Conservation (phyloP, 2,797 vertebrate genomes). For the Valencia hispanica region DNA sequence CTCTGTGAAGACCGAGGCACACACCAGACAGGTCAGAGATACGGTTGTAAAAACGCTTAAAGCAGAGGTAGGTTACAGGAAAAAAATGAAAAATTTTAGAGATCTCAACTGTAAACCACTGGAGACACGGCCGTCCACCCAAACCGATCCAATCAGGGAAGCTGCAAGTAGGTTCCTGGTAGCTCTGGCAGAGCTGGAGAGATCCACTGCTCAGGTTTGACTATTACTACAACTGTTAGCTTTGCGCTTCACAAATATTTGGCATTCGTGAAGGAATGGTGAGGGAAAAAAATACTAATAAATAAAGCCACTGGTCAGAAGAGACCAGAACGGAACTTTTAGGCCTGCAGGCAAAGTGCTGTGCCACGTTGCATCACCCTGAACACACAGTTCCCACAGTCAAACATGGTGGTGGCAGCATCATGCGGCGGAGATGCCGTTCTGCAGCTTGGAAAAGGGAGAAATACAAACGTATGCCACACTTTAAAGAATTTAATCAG, state of each 20-base stretch:
- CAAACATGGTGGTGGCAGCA: background rate
- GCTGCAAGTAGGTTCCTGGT: too few species aligned
- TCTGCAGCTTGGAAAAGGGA: background rate
- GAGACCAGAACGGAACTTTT: too few species aligned
- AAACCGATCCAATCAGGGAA: too few species aligned
- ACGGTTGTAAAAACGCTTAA: too few species aligned
- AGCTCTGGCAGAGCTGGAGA: too few species aligned
- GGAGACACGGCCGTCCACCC: too few species aligned
- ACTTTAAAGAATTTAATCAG: background rate
- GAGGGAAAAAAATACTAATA: background rate
- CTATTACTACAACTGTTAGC: background rate
- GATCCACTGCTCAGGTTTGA: background rate
- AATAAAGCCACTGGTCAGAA: background rate
- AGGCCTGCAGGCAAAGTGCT: background rate
- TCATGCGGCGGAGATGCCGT: background rate
- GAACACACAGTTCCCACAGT: background rate
- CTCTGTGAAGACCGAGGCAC: too few species aligned
- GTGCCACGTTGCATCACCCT: background rate
- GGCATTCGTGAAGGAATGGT: background rate
- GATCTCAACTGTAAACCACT: too few species aligned
- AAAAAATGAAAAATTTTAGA: too few species aligned
- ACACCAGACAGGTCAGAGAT: too few species aligned
- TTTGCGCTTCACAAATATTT: background rate
- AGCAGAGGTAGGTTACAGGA: too few species aligned
- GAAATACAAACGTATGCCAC: background rate